These are phyloP conservation scores for Xanthia togata DNA, from an alignment of 2,888 invertebrate species.

Conservation along the genomic window DNA sequence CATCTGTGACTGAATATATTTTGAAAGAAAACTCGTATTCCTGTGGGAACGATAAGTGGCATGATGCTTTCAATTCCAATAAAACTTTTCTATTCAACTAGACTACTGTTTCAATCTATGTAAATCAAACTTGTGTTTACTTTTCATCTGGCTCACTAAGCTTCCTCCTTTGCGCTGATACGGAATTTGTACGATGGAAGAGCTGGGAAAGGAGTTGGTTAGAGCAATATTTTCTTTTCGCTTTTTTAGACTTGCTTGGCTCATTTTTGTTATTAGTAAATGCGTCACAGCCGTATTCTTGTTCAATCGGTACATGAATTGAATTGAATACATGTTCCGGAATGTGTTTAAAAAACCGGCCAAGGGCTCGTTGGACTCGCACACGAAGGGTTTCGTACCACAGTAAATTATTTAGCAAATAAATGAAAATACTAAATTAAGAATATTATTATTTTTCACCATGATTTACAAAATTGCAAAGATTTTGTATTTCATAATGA, in stretches of 20 bases:
- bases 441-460: too few relatives aligned
- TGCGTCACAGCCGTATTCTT: background rate
- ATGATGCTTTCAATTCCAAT: slow-evolving; percentile 76
- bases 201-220: slow-evolving; percentile 22
- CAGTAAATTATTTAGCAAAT: too few relatives aligned
- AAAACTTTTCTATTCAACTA: slow-evolving; percentile 75
- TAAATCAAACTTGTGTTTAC: slow-evolving; percentile 78
- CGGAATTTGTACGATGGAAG: slow-evolving; percentile 30
- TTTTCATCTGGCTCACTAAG: slow-evolving; percentile 73
- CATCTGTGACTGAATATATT: slow-evolving; percentile 57
- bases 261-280: slow-evolving; percentile 1
- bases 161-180: slow-evolving; percentile 52
- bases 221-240: slow-evolving; percentile 10
- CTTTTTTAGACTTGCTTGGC: background rate
- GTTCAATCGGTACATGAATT: background rate
- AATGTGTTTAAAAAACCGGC: background rate
- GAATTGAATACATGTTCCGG: too few relatives aligned
- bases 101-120: slow-evolving; percentile 77
- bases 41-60: slow-evolving; percentile 73
- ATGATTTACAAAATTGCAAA: too few relatives aligned
- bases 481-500: too few relatives aligned
- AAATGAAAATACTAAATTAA: too few relatives aligned
- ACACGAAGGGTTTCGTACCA: too few relatives aligned
- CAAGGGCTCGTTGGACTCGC: too few relatives aligned
- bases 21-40: slow-evolving; percentile 58